phyloP scores from a whole-genome alignment of 1,140 invertebrate species.

The Tachypleus tridentatus region DNA sequence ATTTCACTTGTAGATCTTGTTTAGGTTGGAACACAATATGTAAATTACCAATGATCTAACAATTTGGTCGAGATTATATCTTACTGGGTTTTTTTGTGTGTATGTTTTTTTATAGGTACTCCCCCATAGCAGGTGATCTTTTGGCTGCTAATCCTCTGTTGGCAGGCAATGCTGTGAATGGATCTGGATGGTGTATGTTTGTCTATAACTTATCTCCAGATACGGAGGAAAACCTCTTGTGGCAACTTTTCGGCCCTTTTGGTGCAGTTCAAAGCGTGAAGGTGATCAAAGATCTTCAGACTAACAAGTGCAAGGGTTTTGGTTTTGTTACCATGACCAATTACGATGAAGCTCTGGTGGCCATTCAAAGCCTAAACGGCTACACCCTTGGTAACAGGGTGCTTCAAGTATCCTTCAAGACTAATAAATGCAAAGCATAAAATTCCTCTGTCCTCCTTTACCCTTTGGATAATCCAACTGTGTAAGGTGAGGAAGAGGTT shows the following conservation, averaged over 20 bases:
- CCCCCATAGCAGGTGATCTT: constrained; percentile 76
- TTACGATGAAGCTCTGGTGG: constrained; percentile 94
- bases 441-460: constrained; percentile 4
- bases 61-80: too few relatives aligned
- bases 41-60: background rate
- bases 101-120: constrained; percentile 82
- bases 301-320: constrained; percentile 99
- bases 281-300: constrained; percentile 91
- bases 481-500: too few relatives aligned
- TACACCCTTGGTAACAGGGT: constrained; percentile 94
- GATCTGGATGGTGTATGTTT: constrained; percentile 95
- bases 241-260: constrained; percentile 98
- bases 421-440: constrained; percentile 41
- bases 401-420: constrained; percentile 97
- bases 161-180: constrained; percentile 50
- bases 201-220: constrained; percentile 97
- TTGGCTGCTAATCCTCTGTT: constrained; percentile 70
- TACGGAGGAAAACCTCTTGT: constrained; percentile 94
- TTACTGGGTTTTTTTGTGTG: background rate
- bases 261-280: constrained; percentile 98
- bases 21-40: too few relatives aligned
- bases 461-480: too few relatives aligned
- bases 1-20: constrained; percentile 3
- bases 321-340: constrained; percentile 99
- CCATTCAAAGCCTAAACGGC: constrained; percentile 94